Evolutionary conservation across 2,113 vertebrate species (phyloP), one percentile per base, ranked within the genome.

Genomic region (Crotalus helleri): DNA sequence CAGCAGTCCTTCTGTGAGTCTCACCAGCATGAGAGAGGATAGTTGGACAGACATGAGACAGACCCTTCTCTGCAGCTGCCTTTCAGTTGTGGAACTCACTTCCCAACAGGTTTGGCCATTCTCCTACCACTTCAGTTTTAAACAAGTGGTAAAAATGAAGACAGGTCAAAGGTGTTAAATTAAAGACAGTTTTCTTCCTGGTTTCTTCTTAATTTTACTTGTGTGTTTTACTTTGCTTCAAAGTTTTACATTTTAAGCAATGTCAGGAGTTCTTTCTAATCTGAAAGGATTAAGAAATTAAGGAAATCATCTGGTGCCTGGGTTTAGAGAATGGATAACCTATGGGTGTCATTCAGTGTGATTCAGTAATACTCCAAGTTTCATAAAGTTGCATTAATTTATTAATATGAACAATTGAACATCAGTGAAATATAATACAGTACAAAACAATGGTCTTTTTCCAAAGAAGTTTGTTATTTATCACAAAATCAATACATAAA

Each of bases 401-500:
- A 5, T 13, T 92, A 0, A 21, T 59, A 85, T 85, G 26, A 90
- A 53, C 81, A 91, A 39, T 29, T 90, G 24, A 12, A 46, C 26
- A 94, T 26, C 10, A 2, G 64, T 21, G 49, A 61, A n/a, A 8
- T 44, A n/a, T 49, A 90, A 8, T 21, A 3, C 51, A 74, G 59
- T 74, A 21, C 54, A 93, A 81, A 1, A 91, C 9, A 1, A 2
- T 89, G 9, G 1, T 51, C 0, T 44, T 89, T 81, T 54, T 6
- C 44, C 0, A 1, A 46, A 85, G 2, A 4, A 51, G 26, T 58
- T 89, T 0, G 1, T 39, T 53, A 6, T 88, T 51, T 94, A 1
- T 61, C 91, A 92, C 53, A 39, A 94, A 29, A 92, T 93, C 89
- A 57, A 89, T n/a, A 88, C 59, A 81, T 90, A 54, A 9, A 94